Percentiles rank a stretch among this genome's conserved stretches.
These are phyloP conservation scores for Seriola rivoliana DNA, from an alignment of 2,113 vertebrate genomes.

Conservation along the genomic window DNA sequence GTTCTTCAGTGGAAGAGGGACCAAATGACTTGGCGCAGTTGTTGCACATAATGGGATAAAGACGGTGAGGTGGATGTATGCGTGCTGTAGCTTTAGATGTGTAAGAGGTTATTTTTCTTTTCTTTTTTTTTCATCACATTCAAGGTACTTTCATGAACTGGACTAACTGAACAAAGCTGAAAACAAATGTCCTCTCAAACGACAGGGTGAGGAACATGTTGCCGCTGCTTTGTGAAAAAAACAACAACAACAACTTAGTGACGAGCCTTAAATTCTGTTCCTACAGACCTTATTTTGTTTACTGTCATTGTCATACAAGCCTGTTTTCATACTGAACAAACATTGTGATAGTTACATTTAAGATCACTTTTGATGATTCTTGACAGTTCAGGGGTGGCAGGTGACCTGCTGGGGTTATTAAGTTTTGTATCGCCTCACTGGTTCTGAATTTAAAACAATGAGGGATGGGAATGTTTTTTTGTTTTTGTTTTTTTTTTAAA, in stretches of 20 bases:
- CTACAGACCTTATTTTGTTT: slow-evolving; percentile 41
- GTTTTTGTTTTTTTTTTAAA: background rate
- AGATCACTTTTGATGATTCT: slow-evolving; percentile 39
- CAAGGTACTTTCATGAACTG: slow-evolving; percentile 61
- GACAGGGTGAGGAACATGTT: slow-evolving; percentile 40
- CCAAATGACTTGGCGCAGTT: slow-evolving; percentile 75
- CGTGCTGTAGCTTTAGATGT: slow-evolving; percentile 57
- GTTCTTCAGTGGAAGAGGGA: slow-evolving; percentile 77
- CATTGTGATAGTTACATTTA: slow-evolving; percentile 20
- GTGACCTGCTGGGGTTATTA: slow-evolving; percentile 27
- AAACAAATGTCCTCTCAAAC: slow-evolving; percentile 52
- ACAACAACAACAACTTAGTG: slow-evolving; percentile 15
- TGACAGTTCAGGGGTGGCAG: slow-evolving; percentile 28
- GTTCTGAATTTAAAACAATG: slow-evolving; percentile 18
- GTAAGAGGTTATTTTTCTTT: slow-evolving; percentile 50
- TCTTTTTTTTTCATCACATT: slow-evolving; percentile 26
- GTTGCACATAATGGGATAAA: slow-evolving; percentile 67
- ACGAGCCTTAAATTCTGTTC: slow-evolving; percentile 69
- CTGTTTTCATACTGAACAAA: slow-evolving; percentile 59
- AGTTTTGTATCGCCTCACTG: slow-evolving; percentile 32
- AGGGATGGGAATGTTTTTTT: background rate
- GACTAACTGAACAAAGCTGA: slow-evolving; percentile 68
- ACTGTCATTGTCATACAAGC: slow-evolving; percentile 25
- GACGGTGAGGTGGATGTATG: slow-evolving; percentile 52
- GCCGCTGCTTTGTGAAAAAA: slow-evolving; percentile 46